Evolutionary conservation across 2,113 vertebrate species (phyloP).

Genomic region (Dermatemys mawii): DNA sequence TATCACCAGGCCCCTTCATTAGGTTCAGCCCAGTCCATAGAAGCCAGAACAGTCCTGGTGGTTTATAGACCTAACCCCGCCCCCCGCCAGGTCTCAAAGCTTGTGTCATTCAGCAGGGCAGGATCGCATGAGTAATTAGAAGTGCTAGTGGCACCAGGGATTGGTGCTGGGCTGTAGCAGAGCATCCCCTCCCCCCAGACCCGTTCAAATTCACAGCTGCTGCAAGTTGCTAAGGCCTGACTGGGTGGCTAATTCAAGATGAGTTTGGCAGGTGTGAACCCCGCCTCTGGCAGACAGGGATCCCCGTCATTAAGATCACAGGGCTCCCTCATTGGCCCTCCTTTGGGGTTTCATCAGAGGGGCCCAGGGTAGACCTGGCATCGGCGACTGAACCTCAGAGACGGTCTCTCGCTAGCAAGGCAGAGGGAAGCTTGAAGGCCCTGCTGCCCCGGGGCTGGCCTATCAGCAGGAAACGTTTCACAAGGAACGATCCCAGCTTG

Average conservation of each 20-base stretch:
- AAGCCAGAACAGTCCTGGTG: no score
- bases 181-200: neutral
- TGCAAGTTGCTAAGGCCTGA: neutral
- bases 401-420: neutral
- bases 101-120: neutral
- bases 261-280: neutral
- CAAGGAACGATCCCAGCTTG: no score
- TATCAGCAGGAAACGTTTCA: no score
- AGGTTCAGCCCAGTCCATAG: neutral
- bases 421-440: neutral
- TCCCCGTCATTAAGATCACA: neutral
- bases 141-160: no score
- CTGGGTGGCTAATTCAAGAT: neutral
- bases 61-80: no score
- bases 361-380: neutral
- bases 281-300: neutral
- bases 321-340: neutral
- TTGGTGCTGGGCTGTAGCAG: neutral
- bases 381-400: neutral
- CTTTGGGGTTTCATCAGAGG: neutral
- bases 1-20: neutral
- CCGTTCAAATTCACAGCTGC: neutral
- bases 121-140: no score
- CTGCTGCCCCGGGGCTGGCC: neutral
- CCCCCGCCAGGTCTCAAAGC: neutral